Conservation (phyloP, 2,888 invertebrate species). For the Dolichomitus sp. region DNA sequence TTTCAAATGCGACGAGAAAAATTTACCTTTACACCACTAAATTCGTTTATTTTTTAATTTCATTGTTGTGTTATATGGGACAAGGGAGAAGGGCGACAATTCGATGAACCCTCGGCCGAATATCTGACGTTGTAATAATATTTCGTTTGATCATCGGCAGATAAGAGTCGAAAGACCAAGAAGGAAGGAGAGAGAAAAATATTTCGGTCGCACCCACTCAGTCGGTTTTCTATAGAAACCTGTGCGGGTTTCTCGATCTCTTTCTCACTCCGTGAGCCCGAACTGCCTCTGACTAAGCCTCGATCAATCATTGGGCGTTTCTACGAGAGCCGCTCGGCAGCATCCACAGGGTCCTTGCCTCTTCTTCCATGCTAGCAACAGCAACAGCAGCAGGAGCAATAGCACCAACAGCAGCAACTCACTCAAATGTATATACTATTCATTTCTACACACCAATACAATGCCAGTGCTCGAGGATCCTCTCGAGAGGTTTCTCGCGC, state of each 20-base stretch:
- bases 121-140: slow-evolving; percentile 39
- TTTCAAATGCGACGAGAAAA: no score
- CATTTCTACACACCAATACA: slow-evolving; percentile 31
- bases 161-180: slow-evolving; percentile 14
- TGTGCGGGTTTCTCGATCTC: slow-evolving; percentile 14
- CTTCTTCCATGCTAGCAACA: not conserved
- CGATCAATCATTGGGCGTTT: slow-evolving; percentile 67
- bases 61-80: slow-evolving; percentile 7
- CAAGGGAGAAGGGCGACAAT: slow-evolving; percentile 24
- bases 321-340: slow-evolving; percentile 29
- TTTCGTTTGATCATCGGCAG: slow-evolving; percentile 44
- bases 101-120: slow-evolving; percentile 14
- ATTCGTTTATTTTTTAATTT: not conserved
- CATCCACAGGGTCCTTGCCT: slow-evolving; percentile 11
- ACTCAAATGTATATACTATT: slow-evolving; percentile 39
- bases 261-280: not conserved
- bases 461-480: slow-evolving; percentile 12
- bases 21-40: no score
- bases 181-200: not conserved
- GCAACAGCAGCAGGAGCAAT: not conserved
- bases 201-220: not conserved
- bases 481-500: slow-evolving; percentile 30
- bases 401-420: slow-evolving; percentile 31
- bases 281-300: slow-evolving; percentile 45
- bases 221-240: slow-evolving; percentile 24